Conservation (phyloP, 1,140 invertebrate genomes). For the Eurosta solidaginis region DNA sequence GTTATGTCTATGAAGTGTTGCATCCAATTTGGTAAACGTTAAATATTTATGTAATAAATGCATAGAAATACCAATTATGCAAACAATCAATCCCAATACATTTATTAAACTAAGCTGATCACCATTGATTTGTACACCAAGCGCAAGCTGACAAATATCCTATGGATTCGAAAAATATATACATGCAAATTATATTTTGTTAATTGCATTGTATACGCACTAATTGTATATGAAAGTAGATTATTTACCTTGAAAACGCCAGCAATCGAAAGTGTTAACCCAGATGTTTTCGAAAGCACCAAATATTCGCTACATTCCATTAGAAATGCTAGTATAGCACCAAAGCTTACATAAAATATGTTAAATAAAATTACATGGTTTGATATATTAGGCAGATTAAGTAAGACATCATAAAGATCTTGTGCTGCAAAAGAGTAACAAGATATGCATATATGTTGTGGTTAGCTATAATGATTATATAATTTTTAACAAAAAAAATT, state of each 20-base stretch:
- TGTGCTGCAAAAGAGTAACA: constrained; percentile 32
- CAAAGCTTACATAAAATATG: constrained; percentile 64
- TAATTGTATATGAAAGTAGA: too few relatives aligned
- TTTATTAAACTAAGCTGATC: constrained; percentile 85
- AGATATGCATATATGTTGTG: too few relatives aligned
- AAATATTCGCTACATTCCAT: constrained; percentile 96
- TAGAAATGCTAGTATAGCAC: constrained; percentile 88
- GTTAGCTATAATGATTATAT: too few relatives aligned
- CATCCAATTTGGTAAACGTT: constrained; percentile 42
- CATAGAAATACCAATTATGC: constrained; percentile 84
- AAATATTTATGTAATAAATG: constrained; percentile 82
- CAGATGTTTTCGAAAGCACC: constrained; percentile 92
- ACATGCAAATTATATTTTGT: background rate
- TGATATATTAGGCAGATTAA: constrained; percentile 37
- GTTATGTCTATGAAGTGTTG: constrained; percentile 31
- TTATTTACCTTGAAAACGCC: constrained; percentile 97
- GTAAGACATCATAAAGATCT: constrained; percentile 32
- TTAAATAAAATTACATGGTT: constrained; percentile 43
- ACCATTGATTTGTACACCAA: constrained; percentile 84
- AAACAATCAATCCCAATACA: constrained; percentile 82
- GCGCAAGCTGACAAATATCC: constrained; percentile 87
- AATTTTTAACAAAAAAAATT: too few relatives aligned
- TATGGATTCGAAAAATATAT: constrained; percentile 62
- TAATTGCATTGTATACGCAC: background rate
- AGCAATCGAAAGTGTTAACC: constrained; percentile 92